Base-by-base conservation (phyloP, 2,888 invertebrate species). In the Ceriagrion tenellum region DNA sequence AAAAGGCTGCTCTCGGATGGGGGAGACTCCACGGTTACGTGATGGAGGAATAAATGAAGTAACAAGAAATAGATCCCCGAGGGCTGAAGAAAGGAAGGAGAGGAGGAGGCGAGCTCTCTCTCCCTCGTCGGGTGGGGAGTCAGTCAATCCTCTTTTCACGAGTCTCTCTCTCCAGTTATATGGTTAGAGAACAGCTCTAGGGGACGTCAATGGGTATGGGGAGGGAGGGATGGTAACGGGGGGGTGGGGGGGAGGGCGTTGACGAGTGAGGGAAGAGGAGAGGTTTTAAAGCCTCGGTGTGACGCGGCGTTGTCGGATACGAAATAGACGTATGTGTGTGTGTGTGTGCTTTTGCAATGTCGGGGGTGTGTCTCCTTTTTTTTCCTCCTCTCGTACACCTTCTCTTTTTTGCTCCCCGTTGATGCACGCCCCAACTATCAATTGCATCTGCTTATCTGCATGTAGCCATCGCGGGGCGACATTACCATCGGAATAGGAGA, bases 31-130 rank as follows among this genome's bases (percentile, higher is more conserved):
- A 1, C 18, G 26, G 69, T 69, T 69, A 30, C 81, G 30, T 16
- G 81, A 35, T 35, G 81, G 81, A 81, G 81, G 81, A 81, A 81
- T 81, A 35, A 81, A 81, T 81, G 81, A 81, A 81, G 81, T 81
- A 81, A 81, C 81, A 30, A 81, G 81, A 18, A 81, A 35, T 81
- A 35, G 81, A 81, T 81, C 69, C 69, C 69, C 69, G 10, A 69
- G 69, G 69, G 69, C 69, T 69, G n/a, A 20, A 69, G 26, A 69
- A 26, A 69, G 69, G 69, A 69, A 59, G 59, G 20, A 16, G 56
- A 56, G 69, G 74, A 74, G n/a, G 30, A 6, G 30, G 30, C 8
- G 30, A 23, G 74, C 30, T 74, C 30, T 0, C 30, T n/a, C 35
- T 8, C 35, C 0, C 35, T 81, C 81, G 35, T 81, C 81, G 30